Conservation (phyloP, 2,113 vertebrate genomes). For the Passer montanus region DNA sequence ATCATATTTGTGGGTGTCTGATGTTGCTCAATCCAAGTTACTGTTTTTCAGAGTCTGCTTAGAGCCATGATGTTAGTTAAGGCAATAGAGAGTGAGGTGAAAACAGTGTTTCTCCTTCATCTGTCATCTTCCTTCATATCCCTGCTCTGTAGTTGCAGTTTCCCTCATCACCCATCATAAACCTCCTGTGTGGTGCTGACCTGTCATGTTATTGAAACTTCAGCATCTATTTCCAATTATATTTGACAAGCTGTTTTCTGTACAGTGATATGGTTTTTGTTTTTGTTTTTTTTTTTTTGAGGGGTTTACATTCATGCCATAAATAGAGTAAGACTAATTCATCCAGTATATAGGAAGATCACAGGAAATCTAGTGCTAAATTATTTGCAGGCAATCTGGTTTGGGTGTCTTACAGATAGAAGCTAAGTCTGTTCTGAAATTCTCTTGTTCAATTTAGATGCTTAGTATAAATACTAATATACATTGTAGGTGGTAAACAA, state of each 20-base stretch:
- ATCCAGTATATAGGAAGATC: background rate
- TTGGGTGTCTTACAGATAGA: constrained; percentile 28
- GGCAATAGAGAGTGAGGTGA: background rate
- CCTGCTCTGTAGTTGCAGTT: background rate
- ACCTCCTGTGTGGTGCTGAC: background rate
- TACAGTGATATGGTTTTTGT: background rate
- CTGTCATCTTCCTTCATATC: background rate
- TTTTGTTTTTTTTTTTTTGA: background rate
- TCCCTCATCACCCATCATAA: background rate
- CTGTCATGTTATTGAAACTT: background rate
- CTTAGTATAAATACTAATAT: constrained; percentile 39
- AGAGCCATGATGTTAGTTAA: background rate
- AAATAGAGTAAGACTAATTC: background rate
- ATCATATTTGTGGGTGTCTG: background rate
- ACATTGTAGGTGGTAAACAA: background rate
- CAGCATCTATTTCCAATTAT: background rate
- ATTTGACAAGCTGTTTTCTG: background rate
- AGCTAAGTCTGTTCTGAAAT: background rate
- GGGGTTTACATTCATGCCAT: background rate
- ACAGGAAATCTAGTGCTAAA: constrained; percentile 11
- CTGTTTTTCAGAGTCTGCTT: background rate
- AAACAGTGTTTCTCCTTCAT: background rate
- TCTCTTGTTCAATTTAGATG: constrained; percentile 4
- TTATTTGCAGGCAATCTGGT: constrained; percentile 37
- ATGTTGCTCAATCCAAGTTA: background rate